phyloP scores from a whole-genome alignment of 1,140 invertebrate species.

The Heliconius eleuchia region DNA sequence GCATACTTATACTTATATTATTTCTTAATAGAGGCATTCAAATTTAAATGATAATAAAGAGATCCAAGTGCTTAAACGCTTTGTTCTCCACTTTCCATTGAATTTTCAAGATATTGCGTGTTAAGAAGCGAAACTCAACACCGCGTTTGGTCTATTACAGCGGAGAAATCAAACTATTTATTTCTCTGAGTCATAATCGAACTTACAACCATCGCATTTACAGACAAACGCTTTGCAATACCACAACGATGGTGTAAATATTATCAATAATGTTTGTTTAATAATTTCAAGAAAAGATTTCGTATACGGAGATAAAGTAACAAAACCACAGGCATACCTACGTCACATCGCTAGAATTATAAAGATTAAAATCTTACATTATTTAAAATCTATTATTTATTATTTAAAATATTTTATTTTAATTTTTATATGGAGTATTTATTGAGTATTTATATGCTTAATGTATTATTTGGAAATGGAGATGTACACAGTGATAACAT shows the following conservation, averaged over 20 bases:
- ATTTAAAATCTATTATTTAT: constrained; percentile 23
- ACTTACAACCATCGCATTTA: neutral
- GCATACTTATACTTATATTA: no score
- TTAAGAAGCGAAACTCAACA: neutral
- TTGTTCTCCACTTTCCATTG: neutral
- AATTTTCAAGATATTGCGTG: neutral
- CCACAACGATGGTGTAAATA: neutral
- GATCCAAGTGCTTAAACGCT: neutral
- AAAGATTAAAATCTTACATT: constrained; percentile 28
- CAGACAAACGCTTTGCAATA: no score
- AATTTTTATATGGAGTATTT: constrained; percentile 31
- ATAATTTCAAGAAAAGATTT: neutral
- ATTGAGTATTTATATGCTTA: constrained; percentile 27
- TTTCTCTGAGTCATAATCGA: neutral
- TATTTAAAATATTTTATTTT: neutral
- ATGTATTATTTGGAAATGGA: constrained; percentile 26
- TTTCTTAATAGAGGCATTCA: no score
- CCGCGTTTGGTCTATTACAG: no score
- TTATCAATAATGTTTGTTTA: neutral
- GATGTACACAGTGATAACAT: constrained; percentile 30
- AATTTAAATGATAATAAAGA: neutral
- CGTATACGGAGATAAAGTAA: neutral
- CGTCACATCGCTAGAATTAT: constrained; percentile 25
- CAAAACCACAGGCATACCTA: neutral
- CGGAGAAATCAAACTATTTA: neutral